A percentile compares a stretch with the other conserved stretches of the same genome.
phyloP scores from a whole-genome alignment of 2,888 invertebrate species.

The Noctua comes region DNA sequence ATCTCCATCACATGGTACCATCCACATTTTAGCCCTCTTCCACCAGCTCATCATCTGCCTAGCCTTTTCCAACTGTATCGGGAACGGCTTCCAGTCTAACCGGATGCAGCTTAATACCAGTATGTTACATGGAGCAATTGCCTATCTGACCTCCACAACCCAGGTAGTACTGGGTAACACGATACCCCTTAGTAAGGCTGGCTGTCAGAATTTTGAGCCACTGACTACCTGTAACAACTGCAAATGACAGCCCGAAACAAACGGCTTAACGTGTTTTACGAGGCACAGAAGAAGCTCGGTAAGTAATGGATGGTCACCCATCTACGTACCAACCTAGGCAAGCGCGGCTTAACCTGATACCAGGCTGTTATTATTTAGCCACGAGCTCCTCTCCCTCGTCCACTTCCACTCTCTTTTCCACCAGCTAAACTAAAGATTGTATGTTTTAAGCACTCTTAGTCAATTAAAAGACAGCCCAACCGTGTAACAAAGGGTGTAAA shows the following conservation, averaged over 20 bases:
- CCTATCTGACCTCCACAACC: background rate
- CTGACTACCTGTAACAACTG: too few relatives aligned
- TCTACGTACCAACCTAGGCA: background rate
- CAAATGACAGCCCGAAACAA: background rate
- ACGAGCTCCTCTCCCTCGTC: background rate
- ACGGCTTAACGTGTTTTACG: background rate
- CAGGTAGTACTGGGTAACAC: background rate
- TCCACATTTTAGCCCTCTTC: background rate
- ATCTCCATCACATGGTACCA: too few relatives aligned
- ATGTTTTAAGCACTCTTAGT: background rate
- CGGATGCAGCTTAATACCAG: background rate
- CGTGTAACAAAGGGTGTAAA: too few relatives aligned
- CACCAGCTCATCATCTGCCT: background rate
- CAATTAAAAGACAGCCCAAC: background rate
- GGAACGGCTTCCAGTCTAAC: background rate
- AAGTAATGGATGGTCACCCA: background rate
- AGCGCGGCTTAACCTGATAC: background rate
- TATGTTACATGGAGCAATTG: background rate
- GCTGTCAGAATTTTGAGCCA: background rate
- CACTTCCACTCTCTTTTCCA: background rate
- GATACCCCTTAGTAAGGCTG: background rate
- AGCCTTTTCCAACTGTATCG: background rate
- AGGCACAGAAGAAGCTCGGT: background rate
- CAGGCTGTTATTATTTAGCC: background rate
- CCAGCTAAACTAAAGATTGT: background rate